Conservation (phyloP, 2,888 invertebrate species). For the Drosophila quinaria region DNA sequence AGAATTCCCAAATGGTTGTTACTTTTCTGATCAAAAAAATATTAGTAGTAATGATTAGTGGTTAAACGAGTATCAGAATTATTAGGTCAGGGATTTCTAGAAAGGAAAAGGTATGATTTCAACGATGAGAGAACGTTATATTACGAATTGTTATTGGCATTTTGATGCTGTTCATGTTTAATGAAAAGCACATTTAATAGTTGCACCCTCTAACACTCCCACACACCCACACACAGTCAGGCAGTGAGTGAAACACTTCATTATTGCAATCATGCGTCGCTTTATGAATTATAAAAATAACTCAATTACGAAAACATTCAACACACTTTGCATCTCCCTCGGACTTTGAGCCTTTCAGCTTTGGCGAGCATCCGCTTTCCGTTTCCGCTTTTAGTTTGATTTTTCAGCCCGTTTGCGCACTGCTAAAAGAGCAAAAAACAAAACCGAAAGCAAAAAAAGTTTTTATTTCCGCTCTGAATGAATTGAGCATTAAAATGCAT, state of each 20-base stretch:
- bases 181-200: conserved; percentile 69
- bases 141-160: conserved; percentile 60
- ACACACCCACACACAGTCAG: neutral
- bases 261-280: conserved; percentile 56
- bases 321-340: neutral
- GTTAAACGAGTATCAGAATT: no score
- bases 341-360: neutral
- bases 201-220: neutral
- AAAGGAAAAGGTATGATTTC: no score
- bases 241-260: conserved; percentile 49
- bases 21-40: no score
- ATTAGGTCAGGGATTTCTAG: no score
- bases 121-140: no score
- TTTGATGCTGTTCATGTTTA: conserved; percentile 67
- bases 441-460: conserved; percentile 11
- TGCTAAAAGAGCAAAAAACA: conserved; percentile 14
- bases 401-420: conserved; percentile 38
- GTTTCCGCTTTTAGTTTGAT: conserved; percentile 66
- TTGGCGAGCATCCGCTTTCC: conserved; percentile 65
- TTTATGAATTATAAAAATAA: conserved; percentile 72
- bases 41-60: no score
- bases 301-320: conserved; percentile 64
- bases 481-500: conserved; percentile 75
- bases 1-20: no score
- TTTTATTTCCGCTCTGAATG: conserved; percentile 76